These are phyloP conservation scores for Leucoptera coffeella DNA, from an alignment of 2,888 invertebrate genomes.

Conservation along the genomic window DNA sequence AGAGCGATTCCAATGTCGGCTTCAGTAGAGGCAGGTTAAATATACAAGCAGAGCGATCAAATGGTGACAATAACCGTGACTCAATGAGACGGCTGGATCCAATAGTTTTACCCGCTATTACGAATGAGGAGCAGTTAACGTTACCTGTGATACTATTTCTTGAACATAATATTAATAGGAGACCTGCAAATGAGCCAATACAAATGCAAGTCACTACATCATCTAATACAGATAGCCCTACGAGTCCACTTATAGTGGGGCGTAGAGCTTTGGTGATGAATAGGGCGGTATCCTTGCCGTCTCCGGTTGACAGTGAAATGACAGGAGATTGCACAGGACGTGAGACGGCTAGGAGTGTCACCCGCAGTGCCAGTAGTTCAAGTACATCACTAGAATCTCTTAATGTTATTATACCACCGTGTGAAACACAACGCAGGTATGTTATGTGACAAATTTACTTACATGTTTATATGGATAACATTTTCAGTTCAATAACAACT, in stretches of 20 bases:
- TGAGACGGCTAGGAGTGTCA: conserved; percentile 25
- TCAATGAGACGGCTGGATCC: conserved; percentile 43
- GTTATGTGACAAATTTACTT: too few species aligned
- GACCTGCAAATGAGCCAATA: conserved; percentile 41
- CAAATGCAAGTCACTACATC: conserved; percentile 41
- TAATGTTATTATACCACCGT: conserved; percentile 15
- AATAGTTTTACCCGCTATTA: conserved; percentile 32
- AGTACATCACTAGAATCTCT: conserved; percentile 37
- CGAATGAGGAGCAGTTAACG: conserved; percentile 21
- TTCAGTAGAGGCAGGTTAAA: conserved; percentile 17
- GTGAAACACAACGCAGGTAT: too few species aligned
- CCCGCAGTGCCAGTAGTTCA: conserved; percentile 27
- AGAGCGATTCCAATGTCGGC: conserved; percentile 32
- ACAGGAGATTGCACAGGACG: conserved; percentile 34
- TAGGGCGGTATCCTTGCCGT: conserved; percentile 31
- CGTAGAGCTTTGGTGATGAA: conserved; percentile 38
- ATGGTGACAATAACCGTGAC: conserved; percentile 24
- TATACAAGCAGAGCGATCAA: conserved; percentile 25
- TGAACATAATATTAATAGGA: conserved; percentile 37
- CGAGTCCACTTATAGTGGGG: conserved; percentile 37
- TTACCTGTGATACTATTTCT: conserved; percentile 40
- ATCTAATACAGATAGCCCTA: conserved; percentile 30
- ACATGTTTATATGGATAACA: too few species aligned
- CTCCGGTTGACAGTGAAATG: conserved; percentile 35
- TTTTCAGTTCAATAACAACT: too few species aligned